Evolutionary conservation across 2,113 vertebrate genomes (phyloP).

Genomic region (Dicentrarchus labrax): DNA sequence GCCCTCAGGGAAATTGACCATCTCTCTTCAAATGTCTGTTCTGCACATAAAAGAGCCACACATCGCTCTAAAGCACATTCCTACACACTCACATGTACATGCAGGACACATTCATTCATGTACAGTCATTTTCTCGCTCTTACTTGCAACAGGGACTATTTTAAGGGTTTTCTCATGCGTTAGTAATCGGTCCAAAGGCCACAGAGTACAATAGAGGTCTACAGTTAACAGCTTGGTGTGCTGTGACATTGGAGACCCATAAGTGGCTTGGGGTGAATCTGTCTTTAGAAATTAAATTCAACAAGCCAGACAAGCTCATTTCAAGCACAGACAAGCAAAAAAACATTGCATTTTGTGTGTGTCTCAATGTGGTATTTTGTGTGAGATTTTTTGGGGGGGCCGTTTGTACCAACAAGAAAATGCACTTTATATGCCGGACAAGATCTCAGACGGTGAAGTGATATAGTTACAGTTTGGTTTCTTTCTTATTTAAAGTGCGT

Average conservation of each 20-base stretch:
- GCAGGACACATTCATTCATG: slow-evolving; percentile 4
- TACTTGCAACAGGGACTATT: slow-evolving; percentile 46
- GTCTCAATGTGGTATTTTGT: background rate
- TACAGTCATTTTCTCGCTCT: slow-evolving; percentile 3
- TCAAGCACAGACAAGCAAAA: slow-evolving; percentile 5
- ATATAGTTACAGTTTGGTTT: background rate
- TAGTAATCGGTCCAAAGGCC: slow-evolving; percentile 55
- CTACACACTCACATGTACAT: slow-evolving; percentile 2
- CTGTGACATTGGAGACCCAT: slow-evolving; percentile 41
- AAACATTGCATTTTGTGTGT: background rate
- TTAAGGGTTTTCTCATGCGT: slow-evolving; percentile 57
- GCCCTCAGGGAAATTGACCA: slow-evolving; percentile 36
- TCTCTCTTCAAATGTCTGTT: slow-evolving; percentile 31
- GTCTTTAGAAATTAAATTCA: slow-evolving; percentile 51
- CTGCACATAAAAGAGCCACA: slow-evolving; percentile 16
- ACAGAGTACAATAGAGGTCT: slow-evolving; percentile 43
- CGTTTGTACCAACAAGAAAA: slow-evolving; percentile 29
- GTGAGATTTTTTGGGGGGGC: background rate
- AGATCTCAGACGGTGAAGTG: background rate
- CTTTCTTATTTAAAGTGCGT: too few species aligned
- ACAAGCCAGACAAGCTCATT: slow-evolving; percentile 19
- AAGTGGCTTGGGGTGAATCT: slow-evolving; percentile 42
- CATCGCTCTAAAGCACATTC: slow-evolving; percentile 13
- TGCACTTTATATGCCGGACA: background rate
- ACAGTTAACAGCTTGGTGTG: slow-evolving; percentile 53